Percentiles rank a stretch among this genome's conserved stretches.
phyloP scores from a whole-genome alignment of 2,797 vertebrate genomes.

The Crenuchus spilurus region DNA sequence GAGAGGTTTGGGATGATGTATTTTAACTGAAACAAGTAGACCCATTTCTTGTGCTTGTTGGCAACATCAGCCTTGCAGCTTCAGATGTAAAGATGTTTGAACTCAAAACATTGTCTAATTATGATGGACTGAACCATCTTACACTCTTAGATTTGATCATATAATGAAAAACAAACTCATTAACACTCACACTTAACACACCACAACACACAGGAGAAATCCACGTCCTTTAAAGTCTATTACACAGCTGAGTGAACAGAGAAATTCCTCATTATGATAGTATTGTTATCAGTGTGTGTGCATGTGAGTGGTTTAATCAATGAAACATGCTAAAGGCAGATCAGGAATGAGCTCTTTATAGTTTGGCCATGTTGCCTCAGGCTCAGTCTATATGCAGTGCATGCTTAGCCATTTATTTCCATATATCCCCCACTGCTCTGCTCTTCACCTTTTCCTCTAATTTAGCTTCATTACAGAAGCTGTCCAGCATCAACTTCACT shows the following conservation, averaged over 20 bases:
- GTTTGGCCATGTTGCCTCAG: neutral
- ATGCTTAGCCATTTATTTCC: neutral
- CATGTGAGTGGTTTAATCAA: neutral
- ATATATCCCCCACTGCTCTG: neutral
- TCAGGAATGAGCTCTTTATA: constrained; percentile 8
- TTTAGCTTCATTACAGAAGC: neutral
- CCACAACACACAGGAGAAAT: neutral
- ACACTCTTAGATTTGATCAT: too few species aligned
- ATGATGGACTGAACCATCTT: too few species aligned
- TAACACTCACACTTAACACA: constrained; percentile 5
- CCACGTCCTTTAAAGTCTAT: constrained; percentile 11
- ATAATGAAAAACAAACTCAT: constrained; percentile 7
- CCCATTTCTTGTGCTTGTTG: too few species aligned
- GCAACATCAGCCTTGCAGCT: too few species aligned
- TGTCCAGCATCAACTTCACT: neutral
- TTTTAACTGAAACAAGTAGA: too few species aligned
- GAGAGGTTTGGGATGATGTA: too few species aligned
- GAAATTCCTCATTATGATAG: neutral
- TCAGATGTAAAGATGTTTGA: too few species aligned
- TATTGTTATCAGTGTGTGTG: neutral
- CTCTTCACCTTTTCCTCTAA: neutral
- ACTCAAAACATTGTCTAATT: too few species aligned
- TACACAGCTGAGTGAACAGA: constrained; percentile 25
- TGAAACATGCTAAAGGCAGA: constrained; percentile 10
- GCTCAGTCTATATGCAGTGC: neutral